Conservation (phyloP, 2,888 invertebrate species). For the Tachina lurida region DNA sequence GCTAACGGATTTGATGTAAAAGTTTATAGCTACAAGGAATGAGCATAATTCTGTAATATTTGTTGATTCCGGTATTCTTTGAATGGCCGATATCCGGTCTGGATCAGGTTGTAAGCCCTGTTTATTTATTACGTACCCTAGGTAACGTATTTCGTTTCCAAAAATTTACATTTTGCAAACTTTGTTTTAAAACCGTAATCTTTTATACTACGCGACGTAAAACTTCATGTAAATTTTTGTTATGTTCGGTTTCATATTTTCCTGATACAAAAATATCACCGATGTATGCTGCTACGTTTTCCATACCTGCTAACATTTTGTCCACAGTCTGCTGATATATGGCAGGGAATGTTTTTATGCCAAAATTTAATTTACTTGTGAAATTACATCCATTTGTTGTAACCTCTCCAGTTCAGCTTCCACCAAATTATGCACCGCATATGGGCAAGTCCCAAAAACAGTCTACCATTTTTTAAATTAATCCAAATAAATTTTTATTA, state of each 20-base stretch:
- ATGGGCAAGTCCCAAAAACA: no score
- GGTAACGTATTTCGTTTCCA: not conserved
- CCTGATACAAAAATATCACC: not conserved
- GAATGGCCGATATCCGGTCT: constrained; percentile 57
- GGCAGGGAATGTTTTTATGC: not conserved
- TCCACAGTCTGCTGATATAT: not conserved
- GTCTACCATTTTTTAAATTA: no score
- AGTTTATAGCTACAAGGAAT: constrained; percentile 69
- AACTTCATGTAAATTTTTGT: not conserved
- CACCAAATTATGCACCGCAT: no score
- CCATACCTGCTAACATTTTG: no score
- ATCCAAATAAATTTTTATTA: no score
- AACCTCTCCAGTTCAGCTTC: no score
- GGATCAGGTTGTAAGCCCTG: constrained; percentile 51
- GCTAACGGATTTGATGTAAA: constrained; percentile 69
- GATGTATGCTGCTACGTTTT: no score
- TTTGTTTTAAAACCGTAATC: no score
- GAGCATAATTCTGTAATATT: constrained; percentile 69
- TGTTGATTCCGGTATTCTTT: constrained; percentile 66
- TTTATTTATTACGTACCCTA: no score
- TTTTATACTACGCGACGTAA: not conserved
- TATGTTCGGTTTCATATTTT: not conserved
- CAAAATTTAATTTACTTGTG: not conserved
- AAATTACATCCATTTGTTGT: not conserved
- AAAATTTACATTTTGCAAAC: constrained; percentile 48